These are phyloP conservation scores for Channa striata DNA, from an alignment of 2,797 vertebrate genomes.

Conservation along the genomic window DNA sequence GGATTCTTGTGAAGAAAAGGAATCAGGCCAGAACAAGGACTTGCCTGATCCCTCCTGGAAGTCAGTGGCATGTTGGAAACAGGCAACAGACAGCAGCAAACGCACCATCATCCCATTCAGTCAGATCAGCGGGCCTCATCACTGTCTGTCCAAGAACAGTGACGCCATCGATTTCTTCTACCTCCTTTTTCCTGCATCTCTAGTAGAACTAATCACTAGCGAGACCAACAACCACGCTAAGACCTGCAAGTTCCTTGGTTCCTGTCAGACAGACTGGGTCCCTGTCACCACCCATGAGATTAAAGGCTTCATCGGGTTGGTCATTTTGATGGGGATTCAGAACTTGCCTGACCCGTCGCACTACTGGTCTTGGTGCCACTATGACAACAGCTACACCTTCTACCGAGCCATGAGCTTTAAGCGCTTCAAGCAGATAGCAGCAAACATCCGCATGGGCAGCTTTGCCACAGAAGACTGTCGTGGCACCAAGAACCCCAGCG, in stretches of 20 bases:
- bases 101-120: constrained; percentile 59
- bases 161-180: constrained; percentile 86
- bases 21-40: constrained; percentile 53
- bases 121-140: constrained; percentile 70
- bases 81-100: not conserved
- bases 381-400: constrained; percentile 80
- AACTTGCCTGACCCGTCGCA: constrained; percentile 74
- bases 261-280: constrained; percentile 65
- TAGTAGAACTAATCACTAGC: constrained; percentile 76
- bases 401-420: constrained; percentile 78
- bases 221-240: constrained; percentile 83
- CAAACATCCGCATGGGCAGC: constrained; percentile 80
- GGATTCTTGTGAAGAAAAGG: constrained; percentile 26
- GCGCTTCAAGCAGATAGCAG: constrained; percentile 82
- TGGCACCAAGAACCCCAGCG: not conserved
- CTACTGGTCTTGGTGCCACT: constrained; percentile 83
- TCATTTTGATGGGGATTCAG: constrained; percentile 83
- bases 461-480: constrained; percentile 42
- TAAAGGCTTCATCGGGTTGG: constrained; percentile 83
- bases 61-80: constrained; percentile 66
- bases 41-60: constrained; percentile 67
- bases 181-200: constrained; percentile 75
- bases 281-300: constrained; percentile 77
- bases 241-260: constrained; percentile 62
- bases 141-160: constrained; percentile 62